Evolutionary conservation across 2,888 invertebrate genomes (phyloP).

Genomic region (Leptinotarsa juncta): DNA sequence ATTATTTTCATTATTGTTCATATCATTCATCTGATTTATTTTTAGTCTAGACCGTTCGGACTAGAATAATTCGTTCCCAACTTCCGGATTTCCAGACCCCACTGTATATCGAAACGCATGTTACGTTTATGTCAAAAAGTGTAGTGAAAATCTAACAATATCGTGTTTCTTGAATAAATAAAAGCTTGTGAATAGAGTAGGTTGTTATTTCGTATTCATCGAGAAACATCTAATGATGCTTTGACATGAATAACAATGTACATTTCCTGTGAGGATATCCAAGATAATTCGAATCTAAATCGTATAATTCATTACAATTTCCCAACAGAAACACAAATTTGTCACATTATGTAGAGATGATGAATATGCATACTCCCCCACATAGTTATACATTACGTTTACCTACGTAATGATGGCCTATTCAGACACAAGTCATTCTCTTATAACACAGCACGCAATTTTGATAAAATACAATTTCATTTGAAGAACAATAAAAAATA

Average conservation of each 20-base stretch:
- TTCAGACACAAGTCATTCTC: slow-evolving; percentile 1
- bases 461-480: slow-evolving; percentile 4
- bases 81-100: too few relatives aligned
- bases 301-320: slow-evolving; percentile 1
- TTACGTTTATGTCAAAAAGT: too few relatives aligned
- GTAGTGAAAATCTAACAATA: too few relatives aligned
- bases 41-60: too few relatives aligned
- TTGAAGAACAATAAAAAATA: too few relatives aligned
- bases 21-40: too few relatives aligned
- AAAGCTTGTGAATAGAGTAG: too few relatives aligned
- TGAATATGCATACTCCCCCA: not conserved
- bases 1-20: too few relatives aligned
- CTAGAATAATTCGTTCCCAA: too few relatives aligned
- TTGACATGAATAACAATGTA: not conserved
- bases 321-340: not conserved
- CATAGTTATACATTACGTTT: not conserved
- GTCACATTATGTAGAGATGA: slow-evolving; percentile 5
- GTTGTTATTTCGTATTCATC: too few relatives aligned
- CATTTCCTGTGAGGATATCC: not conserved
- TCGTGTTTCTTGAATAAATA: too few relatives aligned
- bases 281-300: not conserved
- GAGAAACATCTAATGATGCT: not conserved
- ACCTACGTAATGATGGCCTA: not conserved
- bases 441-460: not conserved
- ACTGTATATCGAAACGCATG: too few relatives aligned